These are phyloP conservation scores for Dreissena rostriformis DNA, from an alignment of 1,140 invertebrate species.

Conservation along the genomic window DNA sequence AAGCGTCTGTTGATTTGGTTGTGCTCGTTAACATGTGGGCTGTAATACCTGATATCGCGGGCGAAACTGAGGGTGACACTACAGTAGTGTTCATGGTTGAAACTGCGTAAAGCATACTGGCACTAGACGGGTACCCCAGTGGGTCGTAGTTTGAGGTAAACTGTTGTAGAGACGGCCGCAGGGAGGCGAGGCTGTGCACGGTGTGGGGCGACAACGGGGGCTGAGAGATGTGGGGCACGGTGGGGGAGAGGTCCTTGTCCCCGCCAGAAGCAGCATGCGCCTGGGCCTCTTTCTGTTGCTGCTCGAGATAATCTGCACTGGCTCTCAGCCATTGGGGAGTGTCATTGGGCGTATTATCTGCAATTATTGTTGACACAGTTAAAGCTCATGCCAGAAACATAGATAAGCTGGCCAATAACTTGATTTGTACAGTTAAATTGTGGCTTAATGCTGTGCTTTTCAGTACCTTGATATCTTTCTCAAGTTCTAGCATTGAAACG, in stretches of 20 bases:
- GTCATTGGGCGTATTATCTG: constrained; percentile 54
- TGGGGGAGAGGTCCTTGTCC: constrained; percentile 43
- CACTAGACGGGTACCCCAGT: constrained; percentile 21
- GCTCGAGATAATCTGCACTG: constrained; percentile 51
- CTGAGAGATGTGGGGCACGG: constrained; percentile 12
- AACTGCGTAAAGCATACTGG: constrained; percentile 40
- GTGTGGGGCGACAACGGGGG: constrained; percentile 35
- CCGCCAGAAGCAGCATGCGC: constrained; percentile 32
- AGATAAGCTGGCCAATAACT: too few species aligned
- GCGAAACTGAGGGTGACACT: constrained; percentile 45
- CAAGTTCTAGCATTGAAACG: too few species aligned
- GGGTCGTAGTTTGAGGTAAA: constrained; percentile 46
- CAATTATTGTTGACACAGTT: background rate
- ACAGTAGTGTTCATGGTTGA: constrained; percentile 48
- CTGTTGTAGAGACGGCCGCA: constrained; percentile 42
- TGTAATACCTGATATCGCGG: constrained; percentile 38
- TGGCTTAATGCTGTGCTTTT: too few species aligned
- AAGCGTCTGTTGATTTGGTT: constrained; percentile 26
- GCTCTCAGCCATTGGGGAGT: constrained; percentile 50
- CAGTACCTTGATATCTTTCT: too few species aligned
- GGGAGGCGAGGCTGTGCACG: constrained; percentile 41
- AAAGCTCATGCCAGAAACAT: too few species aligned
- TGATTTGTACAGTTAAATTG: too few species aligned
- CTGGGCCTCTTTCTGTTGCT: constrained; percentile 54
- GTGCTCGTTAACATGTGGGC: constrained; percentile 4